Percentiles rank a stretch among this genome's conserved stretches.
These are phyloP conservation scores for Panorpa germanica DNA, from an alignment of 2,888 invertebrate species.

Conservation along the genomic window DNA sequence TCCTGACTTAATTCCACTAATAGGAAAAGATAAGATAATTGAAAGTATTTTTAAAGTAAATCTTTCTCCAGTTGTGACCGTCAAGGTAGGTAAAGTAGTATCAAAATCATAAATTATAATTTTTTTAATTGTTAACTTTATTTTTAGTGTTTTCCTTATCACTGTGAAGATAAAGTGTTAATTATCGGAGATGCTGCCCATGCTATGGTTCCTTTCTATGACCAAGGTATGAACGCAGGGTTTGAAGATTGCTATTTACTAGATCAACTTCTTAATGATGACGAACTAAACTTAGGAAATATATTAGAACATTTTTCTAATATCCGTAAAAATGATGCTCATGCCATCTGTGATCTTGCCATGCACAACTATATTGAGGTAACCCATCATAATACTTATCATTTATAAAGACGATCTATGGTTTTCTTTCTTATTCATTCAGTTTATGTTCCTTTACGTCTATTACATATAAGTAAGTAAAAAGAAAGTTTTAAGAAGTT, in stretches of 20 bases:
- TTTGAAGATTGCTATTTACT: slow-evolving; percentile 87
- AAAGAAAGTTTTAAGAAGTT: too few species aligned
- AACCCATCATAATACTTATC: too few species aligned
- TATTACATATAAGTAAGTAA: too few species aligned
- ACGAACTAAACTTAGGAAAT: slow-evolving; percentile 39
- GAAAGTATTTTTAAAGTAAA: slow-evolving; percentile 55
- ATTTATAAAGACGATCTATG: too few species aligned
- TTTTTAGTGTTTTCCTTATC: slow-evolving; percentile 68
- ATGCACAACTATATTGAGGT: slow-evolving; percentile 97
- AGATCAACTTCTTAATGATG: slow-evolving; percentile 42
- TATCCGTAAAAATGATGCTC: slow-evolving; percentile 59
- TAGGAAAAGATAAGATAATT: slow-evolving; percentile 56
- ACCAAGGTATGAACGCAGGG: slow-evolving; percentile 97
- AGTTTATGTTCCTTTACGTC: too few species aligned
- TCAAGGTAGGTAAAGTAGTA: slow-evolving; percentile 58
- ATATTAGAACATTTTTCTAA: slow-evolving; percentile 55
- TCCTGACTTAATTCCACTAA: slow-evolving; percentile 64
- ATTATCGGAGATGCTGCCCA: slow-evolving; percentile 95
- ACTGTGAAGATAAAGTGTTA: slow-evolving; percentile 54
- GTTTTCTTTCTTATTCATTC: too few species aligned
- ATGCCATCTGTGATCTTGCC: slow-evolving; percentile 86
- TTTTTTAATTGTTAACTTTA: too few species aligned
- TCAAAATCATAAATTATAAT: slow-evolving; percentile 5
- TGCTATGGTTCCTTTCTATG: slow-evolving; percentile 97
- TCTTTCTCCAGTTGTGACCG: slow-evolving; percentile 65